Evolutionary conservation across 2,888 invertebrate genomes (phyloP).

Genomic region (Acronicta psi): DNA sequence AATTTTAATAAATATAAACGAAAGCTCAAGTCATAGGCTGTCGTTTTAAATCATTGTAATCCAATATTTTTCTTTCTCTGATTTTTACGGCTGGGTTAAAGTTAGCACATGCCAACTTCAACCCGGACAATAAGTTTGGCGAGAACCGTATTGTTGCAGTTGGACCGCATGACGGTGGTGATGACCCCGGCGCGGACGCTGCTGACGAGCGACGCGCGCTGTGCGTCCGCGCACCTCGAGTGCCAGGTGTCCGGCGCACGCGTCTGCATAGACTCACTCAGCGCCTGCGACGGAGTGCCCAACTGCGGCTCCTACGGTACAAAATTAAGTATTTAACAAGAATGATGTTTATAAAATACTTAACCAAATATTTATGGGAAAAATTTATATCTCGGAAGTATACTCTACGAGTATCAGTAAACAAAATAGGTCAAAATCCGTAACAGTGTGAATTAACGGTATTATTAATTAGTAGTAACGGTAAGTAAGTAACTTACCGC

Average conservation of each 20-base stretch:
- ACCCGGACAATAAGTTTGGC: too few species aligned
- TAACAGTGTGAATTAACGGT: too few species aligned
- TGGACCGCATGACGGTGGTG: conserved; percentile 74
- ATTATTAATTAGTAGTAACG: too few species aligned
- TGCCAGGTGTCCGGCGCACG: conserved; percentile 79
- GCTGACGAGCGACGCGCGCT: conserved; percentile 55
- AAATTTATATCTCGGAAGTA: neutral
- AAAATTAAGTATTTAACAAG: neutral
- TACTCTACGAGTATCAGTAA: too few species aligned
- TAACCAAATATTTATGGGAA: neutral
- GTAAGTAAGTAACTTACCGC: too few species aligned
- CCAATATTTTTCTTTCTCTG: too few species aligned
- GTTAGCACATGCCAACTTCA: too few species aligned
- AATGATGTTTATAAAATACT: neutral
- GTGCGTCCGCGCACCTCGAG: conserved; percentile 68
- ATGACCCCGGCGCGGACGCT: conserved; percentile 75
- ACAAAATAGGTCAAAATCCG: too few species aligned
- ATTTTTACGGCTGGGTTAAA: too few species aligned
- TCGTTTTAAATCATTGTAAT: too few species aligned
- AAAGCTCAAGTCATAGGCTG: too few species aligned
- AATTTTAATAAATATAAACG: too few species aligned
- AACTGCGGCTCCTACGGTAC: conserved; percentile 81
- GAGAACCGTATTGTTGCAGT: conserved; percentile 62
- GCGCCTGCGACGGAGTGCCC: conserved; percentile 81
- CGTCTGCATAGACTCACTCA: conserved; percentile 77